Percentiles rank a stretch among this genome's conserved stretches.
Evolutionary conservation across 53 echinoderm and acorn worm species (phyloP).

Genomic region (Glandiceps talaboti): DNA sequence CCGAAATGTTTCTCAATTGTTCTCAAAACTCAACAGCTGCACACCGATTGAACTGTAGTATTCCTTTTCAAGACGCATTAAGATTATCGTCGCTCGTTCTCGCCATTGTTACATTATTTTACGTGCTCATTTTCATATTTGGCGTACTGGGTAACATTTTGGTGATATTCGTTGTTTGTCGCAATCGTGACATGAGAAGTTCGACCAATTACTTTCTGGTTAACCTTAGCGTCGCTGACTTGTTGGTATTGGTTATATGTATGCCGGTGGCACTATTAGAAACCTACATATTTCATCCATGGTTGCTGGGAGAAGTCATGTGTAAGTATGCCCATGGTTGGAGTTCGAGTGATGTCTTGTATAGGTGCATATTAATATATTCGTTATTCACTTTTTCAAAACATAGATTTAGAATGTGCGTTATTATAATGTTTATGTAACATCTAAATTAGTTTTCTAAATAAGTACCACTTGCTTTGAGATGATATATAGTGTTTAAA

Average conservation of each 20-base stretch:
- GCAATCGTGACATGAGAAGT: conserved; percentile 82
- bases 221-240: conserved; percentile 81
- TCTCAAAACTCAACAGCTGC: no score
- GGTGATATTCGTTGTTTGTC: conserved; percentile 73
- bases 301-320: conserved; percentile 69
- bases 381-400: no score
- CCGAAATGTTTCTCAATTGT: no score
- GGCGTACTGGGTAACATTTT: conserved; percentile 79
- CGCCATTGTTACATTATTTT: conserved; percentile 23
- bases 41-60: no score
- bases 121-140: conserved; percentile 45
- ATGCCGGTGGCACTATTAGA: conserved; percentile 70
- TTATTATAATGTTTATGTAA: no score
- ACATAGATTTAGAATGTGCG: no score
- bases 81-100: neutral
- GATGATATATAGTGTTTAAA: no score
- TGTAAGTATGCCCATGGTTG: conserved; percentile 76
- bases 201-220: conserved; percentile 94
- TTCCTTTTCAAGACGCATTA: no score
- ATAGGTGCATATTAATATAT: no score
- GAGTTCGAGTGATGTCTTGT: no score
- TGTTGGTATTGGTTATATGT: conserved; percentile 78
- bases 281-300: conserved; percentile 29
- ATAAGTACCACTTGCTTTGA: no score
- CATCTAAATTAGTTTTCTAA: no score